Evolutionary conservation across 2,113 vertebrate species (phyloP).

Genomic region (Zosterops borbonicus): DNA sequence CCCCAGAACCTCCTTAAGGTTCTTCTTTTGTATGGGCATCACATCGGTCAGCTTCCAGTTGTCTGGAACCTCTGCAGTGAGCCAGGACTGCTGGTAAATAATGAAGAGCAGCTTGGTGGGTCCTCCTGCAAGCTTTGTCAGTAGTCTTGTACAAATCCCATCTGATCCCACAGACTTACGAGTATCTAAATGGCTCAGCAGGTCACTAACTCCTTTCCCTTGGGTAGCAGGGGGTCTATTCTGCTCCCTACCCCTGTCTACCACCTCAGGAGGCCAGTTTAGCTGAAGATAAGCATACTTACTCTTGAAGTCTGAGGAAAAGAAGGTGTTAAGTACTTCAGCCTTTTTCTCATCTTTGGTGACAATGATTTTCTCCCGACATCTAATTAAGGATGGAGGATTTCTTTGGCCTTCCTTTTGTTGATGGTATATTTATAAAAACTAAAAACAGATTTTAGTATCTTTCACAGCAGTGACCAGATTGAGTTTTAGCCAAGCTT

Average conservation of each 20-base stretch:
- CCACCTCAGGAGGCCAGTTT: neutral
- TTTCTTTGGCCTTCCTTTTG: neutral
- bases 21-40: neutral
- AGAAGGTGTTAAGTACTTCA: neutral
- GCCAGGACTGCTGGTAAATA: neutral
- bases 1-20: neutral
- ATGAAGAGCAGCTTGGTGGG: neutral
- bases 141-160: neutral
- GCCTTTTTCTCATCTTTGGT: neutral
- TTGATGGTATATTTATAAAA: neutral
- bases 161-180: neutral
- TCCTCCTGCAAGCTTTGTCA: neutral
- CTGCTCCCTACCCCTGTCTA: neutral
- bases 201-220: neutral
- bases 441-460: neutral
- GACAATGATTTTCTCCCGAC: neutral
- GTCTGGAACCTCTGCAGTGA: neutral
- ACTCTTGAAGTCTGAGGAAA: neutral
- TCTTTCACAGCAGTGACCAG: neutral
- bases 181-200: neutral
- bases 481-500: neutral
- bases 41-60: neutral
- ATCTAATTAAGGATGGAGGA: neutral
- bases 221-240: neutral
- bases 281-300: neutral